Evolutionary conservation across 2,888 invertebrate species (phyloP).

Genomic region (Patella depressa): DNA sequence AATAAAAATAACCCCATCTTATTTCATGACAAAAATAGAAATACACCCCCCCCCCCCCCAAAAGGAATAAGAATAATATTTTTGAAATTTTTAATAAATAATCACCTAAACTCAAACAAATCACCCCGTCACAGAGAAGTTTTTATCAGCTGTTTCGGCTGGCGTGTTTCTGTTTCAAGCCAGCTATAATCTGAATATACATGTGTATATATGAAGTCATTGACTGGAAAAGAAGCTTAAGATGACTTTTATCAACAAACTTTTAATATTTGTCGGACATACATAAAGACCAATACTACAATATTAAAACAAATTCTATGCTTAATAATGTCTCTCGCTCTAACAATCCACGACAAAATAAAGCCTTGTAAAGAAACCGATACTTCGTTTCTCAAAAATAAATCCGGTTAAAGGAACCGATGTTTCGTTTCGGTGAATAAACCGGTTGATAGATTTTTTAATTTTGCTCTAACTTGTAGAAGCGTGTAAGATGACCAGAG

Average conservation of each 20-base stretch:
- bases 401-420: constrained; percentile 6
- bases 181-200: too few species aligned
- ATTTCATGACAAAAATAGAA: too few species aligned
- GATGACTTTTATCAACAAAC: constrained; percentile 8
- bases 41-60: too few species aligned
- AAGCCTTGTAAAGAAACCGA: constrained; percentile 2
- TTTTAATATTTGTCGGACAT: constrained; percentile 11
- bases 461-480: neutral
- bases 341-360: neutral
- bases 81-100: too few species aligned
- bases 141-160: too few species aligned
- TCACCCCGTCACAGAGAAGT: too few species aligned
- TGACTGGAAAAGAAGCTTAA: constrained; percentile 4
- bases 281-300: constrained; percentile 2
- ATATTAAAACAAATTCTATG: neutral
- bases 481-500: too few species aligned
- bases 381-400: constrained; percentile 8
- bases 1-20: too few species aligned
- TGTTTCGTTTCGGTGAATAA: constrained; percentile 13
- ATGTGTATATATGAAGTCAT: neutral
- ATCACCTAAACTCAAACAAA: too few species aligned
- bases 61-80: too few species aligned
- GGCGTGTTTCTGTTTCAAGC: too few species aligned
- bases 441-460: neutral
- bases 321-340: neutral